These are phyloP conservation scores for Choloepus didactylus DNA, from an alignment of 2,797 vertebrate genomes.

Conservation along the genomic window DNA sequence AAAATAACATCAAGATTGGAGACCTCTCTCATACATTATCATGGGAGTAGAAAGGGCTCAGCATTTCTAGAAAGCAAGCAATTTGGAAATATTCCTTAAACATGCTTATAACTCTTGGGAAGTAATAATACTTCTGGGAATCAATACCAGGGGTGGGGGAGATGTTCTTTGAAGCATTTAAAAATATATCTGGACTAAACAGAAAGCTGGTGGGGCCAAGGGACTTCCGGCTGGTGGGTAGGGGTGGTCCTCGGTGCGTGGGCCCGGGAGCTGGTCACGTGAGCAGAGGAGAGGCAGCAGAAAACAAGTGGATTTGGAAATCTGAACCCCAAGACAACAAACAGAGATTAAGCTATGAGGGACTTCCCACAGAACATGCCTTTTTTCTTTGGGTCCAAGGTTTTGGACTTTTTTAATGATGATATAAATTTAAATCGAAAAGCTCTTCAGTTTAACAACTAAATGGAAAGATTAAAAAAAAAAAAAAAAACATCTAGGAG, in stretches of 20 bases:
- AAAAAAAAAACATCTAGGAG: background rate
- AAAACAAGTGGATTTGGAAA: background rate
- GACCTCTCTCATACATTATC: background rate
- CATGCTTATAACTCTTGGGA: background rate
- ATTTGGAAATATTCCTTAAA: constrained; percentile 39
- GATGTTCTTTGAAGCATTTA: background rate
- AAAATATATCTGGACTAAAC: background rate
- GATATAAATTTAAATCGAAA: background rate
- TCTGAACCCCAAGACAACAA: background rate
- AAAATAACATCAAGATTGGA: background rate
- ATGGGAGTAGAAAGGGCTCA: background rate
- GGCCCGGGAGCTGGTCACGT: background rate
- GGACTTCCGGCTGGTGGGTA: rapidly evolving
- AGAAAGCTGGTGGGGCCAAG: background rate
- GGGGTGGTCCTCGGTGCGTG: background rate
- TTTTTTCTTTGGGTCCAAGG: background rate
- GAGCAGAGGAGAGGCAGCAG: background rate
- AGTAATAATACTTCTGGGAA: background rate
- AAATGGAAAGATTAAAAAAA: background rate
- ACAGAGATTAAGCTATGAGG: background rate
- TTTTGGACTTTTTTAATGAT: background rate
- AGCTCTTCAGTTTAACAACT: background rate
- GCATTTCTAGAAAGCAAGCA: background rate
- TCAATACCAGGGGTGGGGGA: background rate
- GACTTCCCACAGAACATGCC: background rate